These are phyloP conservation scores for Epizoanthus rinbou DNA, from an alignment of 92 coral and sea anemone genomes.

Conservation along the genomic window DNA sequence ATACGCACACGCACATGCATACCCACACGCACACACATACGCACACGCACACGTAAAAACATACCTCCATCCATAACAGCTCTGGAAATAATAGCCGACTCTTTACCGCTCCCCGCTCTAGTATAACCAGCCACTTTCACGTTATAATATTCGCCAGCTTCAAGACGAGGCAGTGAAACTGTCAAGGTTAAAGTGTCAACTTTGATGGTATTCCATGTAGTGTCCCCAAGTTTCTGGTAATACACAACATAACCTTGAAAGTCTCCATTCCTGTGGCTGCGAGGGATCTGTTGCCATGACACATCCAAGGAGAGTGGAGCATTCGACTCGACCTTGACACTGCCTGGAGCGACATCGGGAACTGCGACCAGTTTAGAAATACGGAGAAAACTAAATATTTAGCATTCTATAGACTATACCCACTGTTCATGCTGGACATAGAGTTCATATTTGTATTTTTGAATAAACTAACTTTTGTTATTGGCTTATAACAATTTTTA, in stretches of 20 bases:
- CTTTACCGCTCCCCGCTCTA: slow-evolving; percentile 59
- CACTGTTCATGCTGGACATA: too few species aligned
- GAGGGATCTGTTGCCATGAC: slow-evolving; percentile 71
- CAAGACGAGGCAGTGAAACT: slow-evolving; percentile 37
- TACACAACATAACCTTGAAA: slow-evolving; percentile 65
- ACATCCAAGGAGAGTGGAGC: slow-evolving; percentile 59
- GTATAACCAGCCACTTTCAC: slow-evolving; percentile 70
- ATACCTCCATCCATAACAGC: slow-evolving; percentile 73
- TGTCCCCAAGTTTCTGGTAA: slow-evolving; percentile 45
- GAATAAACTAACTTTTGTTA: too few species aligned
- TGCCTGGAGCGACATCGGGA: slow-evolving; percentile 72
- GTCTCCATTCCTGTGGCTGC: slow-evolving; percentile 55
- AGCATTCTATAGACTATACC: too few species aligned
- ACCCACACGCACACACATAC: too few species aligned
- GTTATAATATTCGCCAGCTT: slow-evolving; percentile 48
- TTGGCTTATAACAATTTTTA: too few species aligned
- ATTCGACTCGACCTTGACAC: slow-evolving; percentile 48
- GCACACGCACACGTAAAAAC: background rate
- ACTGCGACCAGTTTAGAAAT: slow-evolving; percentile 37
- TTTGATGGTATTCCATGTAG: background rate
- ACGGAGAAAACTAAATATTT: too few species aligned
- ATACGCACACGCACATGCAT: too few species aligned
- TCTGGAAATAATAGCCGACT: slow-evolving; percentile 16
- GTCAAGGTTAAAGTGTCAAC: slow-evolving; percentile 24
- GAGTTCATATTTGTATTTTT: too few species aligned